Conservation (phyloP, 2,888 invertebrate species). For the Seira ritae region DNA sequence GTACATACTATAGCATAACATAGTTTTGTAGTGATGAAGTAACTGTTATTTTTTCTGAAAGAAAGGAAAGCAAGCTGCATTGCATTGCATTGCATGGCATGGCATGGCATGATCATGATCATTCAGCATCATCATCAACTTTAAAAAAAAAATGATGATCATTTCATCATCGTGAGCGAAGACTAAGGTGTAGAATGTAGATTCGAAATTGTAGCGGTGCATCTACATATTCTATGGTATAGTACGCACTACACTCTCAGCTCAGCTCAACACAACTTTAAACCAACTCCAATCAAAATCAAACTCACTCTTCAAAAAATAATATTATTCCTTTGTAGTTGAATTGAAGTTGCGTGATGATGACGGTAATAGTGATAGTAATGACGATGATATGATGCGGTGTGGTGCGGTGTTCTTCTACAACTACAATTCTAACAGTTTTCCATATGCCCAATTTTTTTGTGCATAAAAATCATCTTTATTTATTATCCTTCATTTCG, state of each 20-base stretch:
- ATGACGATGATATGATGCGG: no score
- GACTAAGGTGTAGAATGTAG: no score
- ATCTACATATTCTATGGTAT: no score
- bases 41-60: conserved; percentile 56
- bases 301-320: background rate
- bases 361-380: background rate
- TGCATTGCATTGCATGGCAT: conserved; percentile 10
- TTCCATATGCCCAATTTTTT: conserved; percentile 3
- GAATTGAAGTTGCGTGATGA: conserved; percentile 16
- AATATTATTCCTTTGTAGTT: background rate
- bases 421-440: background rate
- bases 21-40: conserved; percentile 45
- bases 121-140: background rate
- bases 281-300: no score
- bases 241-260: no score
- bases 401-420: no score
- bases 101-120: background rate
- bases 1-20: no score
- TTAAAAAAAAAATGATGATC: no score
- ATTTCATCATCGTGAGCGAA: no score
- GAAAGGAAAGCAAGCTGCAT: conserved; percentile 51
- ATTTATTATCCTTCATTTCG: conserved; percentile 4
- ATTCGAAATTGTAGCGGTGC: background rate
- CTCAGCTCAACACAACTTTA: no score
- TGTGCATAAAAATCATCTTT: conserved; percentile 13